Base-by-base conservation (phyloP, 2,888 invertebrate species). In the Temnothorax unifasciatus region DNA sequence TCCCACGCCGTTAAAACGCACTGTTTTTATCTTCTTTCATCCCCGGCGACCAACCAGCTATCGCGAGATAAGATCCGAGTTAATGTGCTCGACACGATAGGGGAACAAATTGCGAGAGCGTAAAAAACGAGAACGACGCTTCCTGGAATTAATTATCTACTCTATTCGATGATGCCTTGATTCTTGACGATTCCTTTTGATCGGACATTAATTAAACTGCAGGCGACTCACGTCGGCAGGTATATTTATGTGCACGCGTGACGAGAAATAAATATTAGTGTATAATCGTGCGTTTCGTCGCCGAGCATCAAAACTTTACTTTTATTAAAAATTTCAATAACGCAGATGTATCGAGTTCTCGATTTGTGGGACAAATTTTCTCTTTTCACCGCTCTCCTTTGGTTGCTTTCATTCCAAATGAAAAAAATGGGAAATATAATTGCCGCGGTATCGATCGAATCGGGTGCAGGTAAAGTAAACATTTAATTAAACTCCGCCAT, bases 401-500 rank as follows among this genome's bases (percentile, higher is more conserved):
- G 59, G 79, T 61, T 61, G 71, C 79, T 79, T 79, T 71, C 18
- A 47, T 59, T 71, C 18, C 47, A 38, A 71, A 71, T 71, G 71
- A 47, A 81, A 81, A 81, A 81, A 71, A 81, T 81, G 47, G 71
- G 59, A 59, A 59, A 59, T 81, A 81, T 81, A 81, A 81, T 81
- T 81, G 59, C 79, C 47, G 25, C 79, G 21, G 47, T 81, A 81
- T 86, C 84, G 85, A 74, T 84, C 82, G 86, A 85, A 85, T 87
- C 82, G 86, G 83, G 85, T 85, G 59, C 50, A 61, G 83, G 61
- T 76, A 84, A 86, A 88, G 86, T 88, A 86, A 91, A 90, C 90
- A 87, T 90, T 92, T 92, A 91, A 92, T 92, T 90, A 91, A 91
- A 91, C 88, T 89, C 86, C 88, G 88, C 87, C 87, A 71, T 85